A percentile compares a stretch with the other conserved stretches of the same genome.
phyloP scores from a whole-genome alignment of 2,113 vertebrate genomes.

The Oplegnathus fasciatus region DNA sequence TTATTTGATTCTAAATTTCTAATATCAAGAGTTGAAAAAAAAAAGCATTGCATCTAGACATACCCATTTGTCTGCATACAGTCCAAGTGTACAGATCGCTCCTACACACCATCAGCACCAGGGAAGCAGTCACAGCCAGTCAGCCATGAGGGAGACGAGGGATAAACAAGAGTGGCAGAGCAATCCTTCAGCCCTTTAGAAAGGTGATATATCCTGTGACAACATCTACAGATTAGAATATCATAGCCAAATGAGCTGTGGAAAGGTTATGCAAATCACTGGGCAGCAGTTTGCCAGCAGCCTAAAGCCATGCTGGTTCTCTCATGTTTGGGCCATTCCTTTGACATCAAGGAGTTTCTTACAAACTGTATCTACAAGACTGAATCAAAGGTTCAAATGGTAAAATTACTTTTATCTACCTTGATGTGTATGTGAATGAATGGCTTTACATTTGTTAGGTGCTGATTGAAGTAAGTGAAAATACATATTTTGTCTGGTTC shows the following conservation, averaged over 20 bases:
- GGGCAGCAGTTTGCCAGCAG: conserved; percentile 27
- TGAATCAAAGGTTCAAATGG: conserved; percentile 5
- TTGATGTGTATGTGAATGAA: conserved; percentile 23
- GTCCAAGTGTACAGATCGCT: conserved; percentile 1
- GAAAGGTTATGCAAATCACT: conserved; percentile 64
- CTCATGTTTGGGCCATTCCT: conserved; percentile 17
- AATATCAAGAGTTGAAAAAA: not conserved
- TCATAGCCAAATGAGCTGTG: conserved; percentile 58
- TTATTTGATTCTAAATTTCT: not conserved
- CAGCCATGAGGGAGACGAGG: conserved; percentile 41
- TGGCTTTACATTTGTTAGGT: conserved; percentile 5
- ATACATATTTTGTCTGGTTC: conserved; percentile 22
- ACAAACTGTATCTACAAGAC: conserved; percentile 9
- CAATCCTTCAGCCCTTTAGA: conserved; percentile 51
- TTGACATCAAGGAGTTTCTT: not conserved
- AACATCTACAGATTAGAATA: conserved; percentile 54
- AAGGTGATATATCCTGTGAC: conserved; percentile 47
- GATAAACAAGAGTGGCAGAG: conserved; percentile 52
- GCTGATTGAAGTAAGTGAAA: conserved; percentile 19
- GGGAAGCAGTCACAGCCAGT: conserved; percentile 31
- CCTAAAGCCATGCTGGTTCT: conserved; percentile 21
- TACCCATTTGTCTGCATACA: conserved; percentile 28
- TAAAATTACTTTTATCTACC: not conserved
- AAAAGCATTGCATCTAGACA: not conserved
- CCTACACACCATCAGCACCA: conserved; percentile 22